Percentiles rank a stretch among this genome's conserved stretches.
Evolutionary conservation across 1,140 invertebrate genomes (phyloP).

Genomic region (Tigriopus japonicus): DNA sequence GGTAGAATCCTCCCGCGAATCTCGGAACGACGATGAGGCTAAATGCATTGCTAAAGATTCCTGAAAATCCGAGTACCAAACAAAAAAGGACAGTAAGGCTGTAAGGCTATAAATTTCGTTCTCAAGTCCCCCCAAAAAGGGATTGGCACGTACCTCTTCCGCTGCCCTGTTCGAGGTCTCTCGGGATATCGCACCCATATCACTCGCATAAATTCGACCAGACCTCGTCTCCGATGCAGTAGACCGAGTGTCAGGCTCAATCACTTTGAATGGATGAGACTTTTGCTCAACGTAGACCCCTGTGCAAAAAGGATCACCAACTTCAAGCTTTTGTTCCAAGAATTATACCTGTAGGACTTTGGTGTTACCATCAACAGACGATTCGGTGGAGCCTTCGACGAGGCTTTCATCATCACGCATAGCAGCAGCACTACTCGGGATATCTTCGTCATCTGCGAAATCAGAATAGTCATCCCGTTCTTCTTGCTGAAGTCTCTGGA

Average conservation of each 20-base stretch:
- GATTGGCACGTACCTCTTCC: too few relatives aligned
- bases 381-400: neutral
- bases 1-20: too few relatives aligned
- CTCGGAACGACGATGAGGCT: too few relatives aligned
- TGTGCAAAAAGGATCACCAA: neutral
- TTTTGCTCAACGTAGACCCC: neutral
- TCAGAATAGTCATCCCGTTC: neutral
- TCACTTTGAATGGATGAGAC: neutral
- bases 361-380: neutral
- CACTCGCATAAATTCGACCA: too few relatives aligned
- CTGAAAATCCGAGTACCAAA: too few relatives aligned
- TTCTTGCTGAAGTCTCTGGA: neutral
- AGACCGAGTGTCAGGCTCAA: neutral
- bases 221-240: neutral
- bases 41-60: too few relatives aligned
- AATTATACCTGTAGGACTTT: neutral
- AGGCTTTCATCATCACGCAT: neutral
- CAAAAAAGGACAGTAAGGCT: too few relatives aligned
- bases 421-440: too few relatives aligned
- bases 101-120: too few relatives aligned
- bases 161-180: too few relatives aligned
- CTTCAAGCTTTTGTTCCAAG: neutral
- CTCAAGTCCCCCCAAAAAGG: too few relatives aligned
- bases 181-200: too few relatives aligned
- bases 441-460: neutral